Conservation (phyloP, 2,797 vertebrate genomes). For the Hafferia zeledoni region DNA sequence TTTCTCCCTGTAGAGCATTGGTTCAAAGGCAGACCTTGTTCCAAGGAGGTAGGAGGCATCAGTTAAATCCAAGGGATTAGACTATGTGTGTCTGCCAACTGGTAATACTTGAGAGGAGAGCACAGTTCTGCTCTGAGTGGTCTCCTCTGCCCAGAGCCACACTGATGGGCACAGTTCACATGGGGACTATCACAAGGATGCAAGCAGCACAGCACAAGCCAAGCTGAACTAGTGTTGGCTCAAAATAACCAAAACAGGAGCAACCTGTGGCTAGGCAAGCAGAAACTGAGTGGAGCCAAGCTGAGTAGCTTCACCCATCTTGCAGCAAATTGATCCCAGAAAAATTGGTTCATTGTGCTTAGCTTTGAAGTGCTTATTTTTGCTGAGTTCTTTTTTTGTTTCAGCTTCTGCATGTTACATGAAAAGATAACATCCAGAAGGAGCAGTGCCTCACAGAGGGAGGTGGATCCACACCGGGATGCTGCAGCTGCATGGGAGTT, state of each 20-base stretch:
- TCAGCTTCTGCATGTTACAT: neutral
- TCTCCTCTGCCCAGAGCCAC: neutral
- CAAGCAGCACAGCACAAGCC: neutral
- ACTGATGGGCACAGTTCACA: neutral
- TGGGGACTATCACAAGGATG: neutral
- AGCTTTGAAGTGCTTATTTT: neutral
- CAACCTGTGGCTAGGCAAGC: neutral
- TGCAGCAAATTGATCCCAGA: conserved; percentile 6
- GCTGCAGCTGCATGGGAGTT: neutral
- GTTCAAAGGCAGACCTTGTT: conserved; percentile 17
- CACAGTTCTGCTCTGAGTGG: neutral
- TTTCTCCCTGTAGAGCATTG: neutral
- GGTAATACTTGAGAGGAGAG: neutral
- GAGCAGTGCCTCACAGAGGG: neutral
- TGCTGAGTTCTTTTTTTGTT: neutral
- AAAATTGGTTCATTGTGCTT: neutral
- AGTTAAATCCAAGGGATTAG: neutral
- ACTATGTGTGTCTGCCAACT: neutral
- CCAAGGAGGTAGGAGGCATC: neutral
- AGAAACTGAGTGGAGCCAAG: neutral
- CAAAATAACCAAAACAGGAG: neutral
- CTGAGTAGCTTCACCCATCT: neutral
- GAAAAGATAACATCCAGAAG: neutral
- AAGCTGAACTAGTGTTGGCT: neutral
- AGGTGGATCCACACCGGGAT: neutral